A percentile compares a stretch with the other conserved stretches of the same genome.
These are phyloP conservation scores for Villa cingulata DNA, from an alignment of 2,888 invertebrate genomes.

Conservation along the genomic window DNA sequence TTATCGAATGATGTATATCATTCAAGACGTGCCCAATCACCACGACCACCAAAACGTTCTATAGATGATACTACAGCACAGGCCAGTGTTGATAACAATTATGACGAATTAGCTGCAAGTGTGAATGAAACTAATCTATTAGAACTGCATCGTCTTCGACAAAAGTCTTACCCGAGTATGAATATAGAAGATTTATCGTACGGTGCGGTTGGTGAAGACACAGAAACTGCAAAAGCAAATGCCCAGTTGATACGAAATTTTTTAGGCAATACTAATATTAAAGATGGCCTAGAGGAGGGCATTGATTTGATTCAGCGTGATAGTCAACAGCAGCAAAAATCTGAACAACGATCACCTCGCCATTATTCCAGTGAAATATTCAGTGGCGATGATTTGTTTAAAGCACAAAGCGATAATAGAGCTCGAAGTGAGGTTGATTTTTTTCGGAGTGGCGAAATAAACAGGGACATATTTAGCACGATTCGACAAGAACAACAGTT, in stretches of 20 bases:
- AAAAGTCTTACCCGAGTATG: constrained; percentile 4
- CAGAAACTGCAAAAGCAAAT: constrained; percentile 2
- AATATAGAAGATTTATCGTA: constrained; percentile 5
- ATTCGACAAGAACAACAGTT: constrained; percentile 8
- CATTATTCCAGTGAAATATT: constrained; percentile 19
- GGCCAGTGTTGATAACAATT: neutral
- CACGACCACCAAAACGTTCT: constrained; percentile 2
- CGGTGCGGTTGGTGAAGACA: constrained; percentile 1
- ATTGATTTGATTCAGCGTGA: constrained; percentile 40
- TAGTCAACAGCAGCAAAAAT: constrained; percentile 31
- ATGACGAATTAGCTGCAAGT: constrained; percentile 12
- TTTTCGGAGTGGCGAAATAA: constrained; percentile 22
- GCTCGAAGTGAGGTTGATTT: constrained; percentile 19
- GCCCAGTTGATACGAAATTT: constrained; percentile 44
- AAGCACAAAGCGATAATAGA: constrained; percentile 7
- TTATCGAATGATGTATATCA: neutral
- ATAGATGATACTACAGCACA: neutral
- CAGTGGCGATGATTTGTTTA: constrained; percentile 18
- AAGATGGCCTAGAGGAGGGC: constrained; percentile 54
- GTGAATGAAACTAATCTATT: constrained; percentile 11
- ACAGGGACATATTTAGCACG: constrained; percentile 18
- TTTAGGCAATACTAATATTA: constrained; percentile 49
- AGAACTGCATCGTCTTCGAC: constrained; percentile 7
- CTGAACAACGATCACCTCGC: constrained; percentile 20
- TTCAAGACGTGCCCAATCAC: constrained; percentile 4